Base-by-base conservation (phyloP, 2,797 vertebrate genomes). In the Scarus forsteni region DNA sequence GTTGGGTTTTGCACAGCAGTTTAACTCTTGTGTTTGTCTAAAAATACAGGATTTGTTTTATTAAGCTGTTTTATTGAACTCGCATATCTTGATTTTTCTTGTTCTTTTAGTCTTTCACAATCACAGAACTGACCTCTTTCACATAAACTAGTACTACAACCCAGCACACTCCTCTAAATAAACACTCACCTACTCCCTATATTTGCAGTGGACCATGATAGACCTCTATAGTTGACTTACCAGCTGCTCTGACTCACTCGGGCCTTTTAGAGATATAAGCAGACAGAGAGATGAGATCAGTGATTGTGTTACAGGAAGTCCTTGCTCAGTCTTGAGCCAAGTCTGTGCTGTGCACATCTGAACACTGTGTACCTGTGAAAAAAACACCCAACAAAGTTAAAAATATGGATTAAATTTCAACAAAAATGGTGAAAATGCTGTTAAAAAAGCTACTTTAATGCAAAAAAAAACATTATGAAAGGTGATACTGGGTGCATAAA, bases 211-310 rank as follows among this genome's bases (percentile, higher is more conserved):
- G 78, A 70, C 61, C 75, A 44, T 58, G 63, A 74, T 8, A 69
- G 60, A 66, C 54, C 52, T 4, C 10, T 27, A 42, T n/a, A 85
- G 63, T 57, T 64, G 48, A 77, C 69, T 63, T 80, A 81, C 66
- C 75, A 73, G 79, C 59, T 9, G 10, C 65, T 67, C 57, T 87
- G 73, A 90, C 74, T 89, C 70, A 86, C 79, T 77, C 81, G n/a
- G 62, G 60, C 68, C 75, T 74, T 62, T 73, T 70, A 58, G 80
- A 84, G 76, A 60, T 84, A 79, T 50, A 82, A 77, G 56, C 77
- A 75, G 77, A 91, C 83, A 79, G 58, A 71, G 16, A 84, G 75
- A 85, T 88, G 85, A 90, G 86, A 89, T 90, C 86, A 84, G 73
- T 58, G 60, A 70, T 67, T 71, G 59, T 61, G 60, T 83, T 58